phyloP scores from a whole-genome alignment of 2,888 invertebrate genomes.

The Nomada fucata region DNA sequence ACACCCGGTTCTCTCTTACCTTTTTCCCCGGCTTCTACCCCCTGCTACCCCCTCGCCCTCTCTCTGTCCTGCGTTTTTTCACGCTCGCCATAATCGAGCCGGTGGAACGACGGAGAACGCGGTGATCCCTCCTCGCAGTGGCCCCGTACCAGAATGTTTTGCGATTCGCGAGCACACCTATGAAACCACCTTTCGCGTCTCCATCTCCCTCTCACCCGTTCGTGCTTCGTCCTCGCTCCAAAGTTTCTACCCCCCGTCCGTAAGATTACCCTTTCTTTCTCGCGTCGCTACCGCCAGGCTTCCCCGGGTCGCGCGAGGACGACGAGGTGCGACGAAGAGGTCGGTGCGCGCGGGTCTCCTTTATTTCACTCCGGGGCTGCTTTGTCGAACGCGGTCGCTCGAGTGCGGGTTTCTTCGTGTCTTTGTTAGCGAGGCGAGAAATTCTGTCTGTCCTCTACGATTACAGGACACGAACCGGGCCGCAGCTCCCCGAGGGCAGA shows the following conservation, averaged over 20 bases:
- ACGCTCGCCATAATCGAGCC: constrained; percentile 41
- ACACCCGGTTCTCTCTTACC: constrained; percentile 66
- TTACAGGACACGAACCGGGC: constrained; percentile 69
- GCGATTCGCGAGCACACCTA: constrained; percentile 63
- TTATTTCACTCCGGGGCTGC: constrained; percentile 75
- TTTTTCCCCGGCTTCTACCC: constrained; percentile 16
- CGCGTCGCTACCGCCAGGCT: constrained; percentile 13
- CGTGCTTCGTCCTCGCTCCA: constrained; percentile 20
- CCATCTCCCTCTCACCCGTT: not conserved
- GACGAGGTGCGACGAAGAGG: constrained; percentile 48
- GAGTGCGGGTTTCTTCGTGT: constrained; percentile 81
- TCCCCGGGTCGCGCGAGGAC: constrained; percentile 27
- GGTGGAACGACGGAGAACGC: constrained; percentile 47
- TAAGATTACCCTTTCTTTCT: not conserved
- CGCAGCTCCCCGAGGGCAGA: constrained; percentile 48
- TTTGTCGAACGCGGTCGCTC: constrained; percentile 76
- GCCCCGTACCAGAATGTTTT: constrained; percentile 53
- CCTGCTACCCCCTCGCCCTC: constrained; percentile 20
- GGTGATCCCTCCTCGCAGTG: constrained; percentile 60
- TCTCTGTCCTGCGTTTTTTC: constrained; percentile 18
- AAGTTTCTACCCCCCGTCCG: not conserved
- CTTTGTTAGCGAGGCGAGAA: constrained; percentile 84
- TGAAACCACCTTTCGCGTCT: constrained; percentile 38
- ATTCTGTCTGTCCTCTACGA: constrained; percentile 82
- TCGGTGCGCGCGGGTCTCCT: constrained; percentile 60